Conservation (phyloP, 2,797 vertebrate genomes). For the Eulemur mongoz region DNA sequence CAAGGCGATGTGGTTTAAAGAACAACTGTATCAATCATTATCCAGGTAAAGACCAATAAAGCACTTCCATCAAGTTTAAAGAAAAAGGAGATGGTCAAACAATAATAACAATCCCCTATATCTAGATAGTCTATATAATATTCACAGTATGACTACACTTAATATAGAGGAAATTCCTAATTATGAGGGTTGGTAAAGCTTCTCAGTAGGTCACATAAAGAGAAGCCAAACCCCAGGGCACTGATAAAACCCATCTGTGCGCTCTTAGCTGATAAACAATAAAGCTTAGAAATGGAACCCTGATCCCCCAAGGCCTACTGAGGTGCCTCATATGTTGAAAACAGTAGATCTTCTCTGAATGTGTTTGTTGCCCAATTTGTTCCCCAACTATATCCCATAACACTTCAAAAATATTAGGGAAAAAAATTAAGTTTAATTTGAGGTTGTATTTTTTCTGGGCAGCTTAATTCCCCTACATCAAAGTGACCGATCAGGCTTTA, state of each 20-base stretch:
- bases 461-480: not conserved
- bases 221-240: not conserved
- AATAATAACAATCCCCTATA: not conserved
- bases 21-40: not conserved
- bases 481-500: not conserved
- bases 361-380: not conserved
- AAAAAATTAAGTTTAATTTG: not conserved
- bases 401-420: not conserved
- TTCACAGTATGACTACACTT: not conserved
- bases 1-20: not conserved
- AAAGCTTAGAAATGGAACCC: not conserved
- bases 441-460: constrained; percentile 3
- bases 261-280: not conserved
- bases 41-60: not conserved
- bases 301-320: not conserved
- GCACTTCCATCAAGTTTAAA: not conserved
- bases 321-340: not conserved
- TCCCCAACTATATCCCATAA: not conserved
- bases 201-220: not conserved
- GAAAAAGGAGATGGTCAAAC: not conserved
- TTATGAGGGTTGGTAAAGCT: not conserved
- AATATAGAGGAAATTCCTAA: not conserved
- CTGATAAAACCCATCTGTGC: not conserved
- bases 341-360: not conserved
- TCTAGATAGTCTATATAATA: not conserved